Evolutionary conservation across 1,140 invertebrate genomes (phyloP), one percentile per base, ranked within the genome.

Genomic region (Ips typographus): DNA sequence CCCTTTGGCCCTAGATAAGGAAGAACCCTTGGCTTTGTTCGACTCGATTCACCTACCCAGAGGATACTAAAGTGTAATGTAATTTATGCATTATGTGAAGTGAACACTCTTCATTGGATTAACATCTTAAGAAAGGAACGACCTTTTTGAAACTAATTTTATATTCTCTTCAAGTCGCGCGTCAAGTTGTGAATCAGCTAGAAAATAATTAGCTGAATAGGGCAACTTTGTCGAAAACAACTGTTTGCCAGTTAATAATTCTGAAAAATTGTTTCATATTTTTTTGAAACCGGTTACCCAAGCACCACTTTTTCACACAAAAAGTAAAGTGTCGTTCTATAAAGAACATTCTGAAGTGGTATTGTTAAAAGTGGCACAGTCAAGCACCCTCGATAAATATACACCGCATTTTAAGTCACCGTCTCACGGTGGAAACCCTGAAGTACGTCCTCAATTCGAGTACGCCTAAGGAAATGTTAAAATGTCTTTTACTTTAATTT

Each of bases 311-410:
- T 55, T 55, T 55, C 36, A 22, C 52, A 55, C 5, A 55, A 60
- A 60, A 63, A 63, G 59, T 36, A 41, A 61, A 61, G 61, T 51
- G 61, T 63, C 47, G 42, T 40, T 40, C 44, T 63, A 43, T 63
- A 63, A 63, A 51, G 49, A 52, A 52, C 47, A 6, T 38, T 37
- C 36, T 40, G 44, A 38, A 63, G 61, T 36, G 61, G 44, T 63
- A 43, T 63, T 63, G 44, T 63, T 52, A 52, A 51, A 52, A 63
- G 61, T 63, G 61, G 61, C 61, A 49, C 61, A 40, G 61, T 40
- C 61, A 52, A 63, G 61, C 40, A 41, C 39, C 61, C 61, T 63
- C 61, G 61, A 63, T 63, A 61, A 44, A 61, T 61, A 63, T 63
- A 63, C 47, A 63, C 61, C 40, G 61, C 61, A 52, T 63, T 63